phyloP scores from a whole-genome alignment of 2,888 invertebrate genomes.

The Syrphus vitripennis region DNA sequence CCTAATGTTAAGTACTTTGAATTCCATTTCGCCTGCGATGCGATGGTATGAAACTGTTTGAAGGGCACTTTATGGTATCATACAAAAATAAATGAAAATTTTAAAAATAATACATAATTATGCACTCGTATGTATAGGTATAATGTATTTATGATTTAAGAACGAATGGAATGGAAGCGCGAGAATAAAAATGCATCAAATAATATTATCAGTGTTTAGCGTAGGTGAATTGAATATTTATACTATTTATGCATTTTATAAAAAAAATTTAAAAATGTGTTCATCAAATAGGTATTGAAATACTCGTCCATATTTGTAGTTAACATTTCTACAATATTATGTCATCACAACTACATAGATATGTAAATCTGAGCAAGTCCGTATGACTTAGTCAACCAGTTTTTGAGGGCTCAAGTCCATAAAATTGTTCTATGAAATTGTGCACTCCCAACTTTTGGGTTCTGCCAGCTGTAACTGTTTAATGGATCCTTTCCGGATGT shows the following conservation, averaged over 20 bases:
- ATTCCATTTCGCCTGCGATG: background rate
- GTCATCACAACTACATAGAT: too few species aligned
- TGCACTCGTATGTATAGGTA: too few species aligned
- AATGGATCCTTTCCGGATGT: slow-evolving; percentile 49
- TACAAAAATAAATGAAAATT: background rate
- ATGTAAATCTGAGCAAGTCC: background rate
- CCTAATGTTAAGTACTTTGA: background rate
- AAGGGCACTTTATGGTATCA: background rate
- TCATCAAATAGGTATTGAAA: too few species aligned
- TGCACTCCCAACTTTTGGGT: slow-evolving; percentile 42
- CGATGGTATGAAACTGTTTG: background rate
- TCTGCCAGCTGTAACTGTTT: slow-evolving; percentile 62
- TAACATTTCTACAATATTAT: background rate
- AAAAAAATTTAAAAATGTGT: too few species aligned
- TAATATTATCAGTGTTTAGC: too few species aligned
- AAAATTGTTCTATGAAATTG: background rate
- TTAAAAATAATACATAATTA: too few species aligned
- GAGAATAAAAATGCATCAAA: too few species aligned
- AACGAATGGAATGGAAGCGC: too few species aligned
- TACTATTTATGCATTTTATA: too few species aligned
- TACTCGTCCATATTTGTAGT: too few species aligned
- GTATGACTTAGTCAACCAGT: background rate
- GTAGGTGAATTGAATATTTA: too few species aligned
- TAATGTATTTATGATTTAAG: too few species aligned
- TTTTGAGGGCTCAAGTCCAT: background rate